Percentiles rank a stretch among this genome's conserved stretches.
Evolutionary conservation across 2,113 vertebrate genomes (phyloP).

Genomic region (Ibidorhyncha struthersii): DNA sequence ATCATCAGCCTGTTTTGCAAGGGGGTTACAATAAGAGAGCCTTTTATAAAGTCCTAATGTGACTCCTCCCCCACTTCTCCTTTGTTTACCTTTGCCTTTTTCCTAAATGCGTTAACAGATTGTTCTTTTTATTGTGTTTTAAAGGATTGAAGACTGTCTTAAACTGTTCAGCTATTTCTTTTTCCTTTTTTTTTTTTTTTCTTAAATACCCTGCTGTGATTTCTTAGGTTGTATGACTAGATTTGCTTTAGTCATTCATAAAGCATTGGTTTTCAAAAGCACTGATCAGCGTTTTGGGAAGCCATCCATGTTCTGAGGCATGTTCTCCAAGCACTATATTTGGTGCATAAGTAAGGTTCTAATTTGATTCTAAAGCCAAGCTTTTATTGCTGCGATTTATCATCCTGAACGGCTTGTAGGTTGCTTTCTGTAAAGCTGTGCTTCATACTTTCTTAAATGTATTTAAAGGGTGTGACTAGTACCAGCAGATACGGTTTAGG

Average conservation of each 20-base stretch:
- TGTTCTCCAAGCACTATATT: slow-evolving; percentile 53
- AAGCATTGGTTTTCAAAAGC: not conserved
- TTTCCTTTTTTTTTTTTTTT: not conserved
- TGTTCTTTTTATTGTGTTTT: not conserved
- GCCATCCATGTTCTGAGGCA: slow-evolving; percentile 27
- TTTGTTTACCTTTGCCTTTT: not conserved
- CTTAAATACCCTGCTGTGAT: not conserved
- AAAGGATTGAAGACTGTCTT: not conserved
- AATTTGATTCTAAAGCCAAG: slow-evolving; percentile 28
- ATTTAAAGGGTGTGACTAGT: not conserved
- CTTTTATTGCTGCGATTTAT: slow-evolving; percentile 43
- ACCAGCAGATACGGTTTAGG: not conserved
- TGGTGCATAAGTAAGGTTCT: slow-evolving; percentile 50
- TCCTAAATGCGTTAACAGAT: not conserved
- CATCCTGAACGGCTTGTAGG: not conserved
- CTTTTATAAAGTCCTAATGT: not conserved
- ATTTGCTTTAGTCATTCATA: slow-evolving; percentile 37
- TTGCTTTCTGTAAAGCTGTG: not conserved
- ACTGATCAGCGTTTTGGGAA: slow-evolving; percentile 56
- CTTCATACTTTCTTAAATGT: not conserved
- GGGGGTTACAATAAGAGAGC: not conserved
- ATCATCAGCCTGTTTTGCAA: fast-evolving
- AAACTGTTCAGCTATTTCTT: not conserved
- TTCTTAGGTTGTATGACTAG: not conserved
- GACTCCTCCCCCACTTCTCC: not conserved